Conservation (phyloP, 92 coral and sea anemone genomes). For the Virgularia gustaviana region DNA sequence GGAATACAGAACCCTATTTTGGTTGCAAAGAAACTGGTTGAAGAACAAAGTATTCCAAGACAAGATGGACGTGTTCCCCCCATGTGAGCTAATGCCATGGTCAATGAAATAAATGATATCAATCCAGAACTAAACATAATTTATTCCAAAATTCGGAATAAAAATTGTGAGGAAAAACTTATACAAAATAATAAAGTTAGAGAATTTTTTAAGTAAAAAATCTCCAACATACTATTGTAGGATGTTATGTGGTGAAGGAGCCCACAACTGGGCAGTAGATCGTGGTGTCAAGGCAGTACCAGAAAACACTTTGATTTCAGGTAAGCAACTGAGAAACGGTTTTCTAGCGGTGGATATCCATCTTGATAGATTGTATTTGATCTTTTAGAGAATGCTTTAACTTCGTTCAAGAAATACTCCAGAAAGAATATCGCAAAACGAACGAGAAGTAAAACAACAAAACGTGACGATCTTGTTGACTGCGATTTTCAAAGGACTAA, state of each 20-base stretch:
- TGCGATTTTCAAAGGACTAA: too few species aligned
- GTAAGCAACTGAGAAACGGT: too few species aligned
- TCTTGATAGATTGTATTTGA: too few species aligned
- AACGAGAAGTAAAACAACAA: too few species aligned
- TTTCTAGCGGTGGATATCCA: too few species aligned
- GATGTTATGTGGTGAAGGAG: conserved; percentile 89
- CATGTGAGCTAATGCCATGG: conserved; percentile 53
- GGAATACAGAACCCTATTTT: conserved; percentile 79
- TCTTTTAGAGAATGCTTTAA: conserved; percentile 69
- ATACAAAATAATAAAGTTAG: too few species aligned
- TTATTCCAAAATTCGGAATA: too few species aligned
- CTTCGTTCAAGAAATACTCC: conserved; percentile 64
- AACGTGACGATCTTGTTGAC: neutral
- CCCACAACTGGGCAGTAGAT: conserved; percentile 70
- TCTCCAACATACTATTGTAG: too few species aligned
- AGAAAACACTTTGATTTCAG: conserved; percentile 59
- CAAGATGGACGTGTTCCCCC: conserved; percentile 79
- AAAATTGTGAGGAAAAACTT: too few species aligned
- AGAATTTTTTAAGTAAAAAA: too few species aligned
- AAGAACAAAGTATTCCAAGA: conserved; percentile 65
- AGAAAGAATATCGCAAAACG: neutral
- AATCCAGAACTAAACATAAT: too few species aligned
- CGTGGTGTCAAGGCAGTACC: conserved; percentile 53
- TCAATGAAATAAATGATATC: too few species aligned
- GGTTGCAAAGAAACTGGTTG: conserved; percentile 64